Percentiles rank a stretch among this genome's conserved stretches.
These are phyloP conservation scores for Leucophenga varia DNA, from an alignment of 1,140 invertebrate genomes.

Conservation along the genomic window DNA sequence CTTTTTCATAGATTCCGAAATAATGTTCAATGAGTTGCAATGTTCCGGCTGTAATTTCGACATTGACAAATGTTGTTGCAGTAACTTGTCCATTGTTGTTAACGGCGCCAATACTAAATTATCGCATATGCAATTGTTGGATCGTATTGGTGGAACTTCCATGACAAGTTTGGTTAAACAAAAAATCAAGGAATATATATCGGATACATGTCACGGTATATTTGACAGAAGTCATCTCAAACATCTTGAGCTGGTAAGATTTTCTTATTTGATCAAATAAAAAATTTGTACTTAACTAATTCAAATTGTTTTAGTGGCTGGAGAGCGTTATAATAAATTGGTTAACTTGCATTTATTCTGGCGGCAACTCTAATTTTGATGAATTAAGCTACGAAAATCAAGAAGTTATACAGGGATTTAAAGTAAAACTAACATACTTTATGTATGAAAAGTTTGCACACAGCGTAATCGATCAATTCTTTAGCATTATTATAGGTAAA, in stretches of 20 bases:
- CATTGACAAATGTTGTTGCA: conserved; percentile 72
- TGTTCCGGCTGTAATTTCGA: conserved; percentile 75
- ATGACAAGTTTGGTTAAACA: conserved; percentile 79
- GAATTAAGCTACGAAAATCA: conserved; percentile 60
- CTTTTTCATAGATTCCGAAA: conserved; percentile 57
- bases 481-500: conserved; percentile 90
- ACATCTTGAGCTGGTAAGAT: conserved; percentile 68
- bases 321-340: conserved; percentile 79
- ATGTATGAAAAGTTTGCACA: conserved; percentile 87
- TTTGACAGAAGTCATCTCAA: conserved; percentile 78
- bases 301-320: conserved; percentile 69
- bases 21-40: conserved; percentile 59
- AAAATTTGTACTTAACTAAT: neutral
- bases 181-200: conserved; percentile 78
- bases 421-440: conserved; percentile 79
- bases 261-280: neutral
- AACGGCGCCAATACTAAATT: conserved; percentile 76
- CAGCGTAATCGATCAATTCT: conserved; percentile 86
- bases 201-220: conserved; percentile 76
- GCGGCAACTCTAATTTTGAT: conserved; percentile 60
- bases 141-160: conserved; percentile 76
- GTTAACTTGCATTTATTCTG: conserved; percentile 76
- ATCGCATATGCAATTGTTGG: conserved; percentile 74
- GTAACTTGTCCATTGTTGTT: conserved; percentile 73
- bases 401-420: conserved; percentile 68